These are phyloP conservation scores for Parasteatoda tepidariorum DNA, from an alignment of 1,140 invertebrate species.

Conservation along the genomic window DNA sequence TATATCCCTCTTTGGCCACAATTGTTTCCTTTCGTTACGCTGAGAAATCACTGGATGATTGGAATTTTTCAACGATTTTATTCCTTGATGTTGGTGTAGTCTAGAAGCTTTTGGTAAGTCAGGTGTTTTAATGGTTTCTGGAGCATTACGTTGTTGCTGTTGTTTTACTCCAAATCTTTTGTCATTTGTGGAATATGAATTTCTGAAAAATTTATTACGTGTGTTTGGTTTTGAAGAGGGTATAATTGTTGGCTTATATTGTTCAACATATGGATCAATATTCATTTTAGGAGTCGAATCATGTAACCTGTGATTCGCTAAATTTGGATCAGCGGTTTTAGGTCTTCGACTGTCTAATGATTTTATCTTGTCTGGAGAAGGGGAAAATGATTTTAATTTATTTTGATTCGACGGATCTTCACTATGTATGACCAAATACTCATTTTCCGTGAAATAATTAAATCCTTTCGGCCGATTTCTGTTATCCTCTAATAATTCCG, in stretches of 20 bases:
- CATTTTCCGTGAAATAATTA: conserved; percentile 16
- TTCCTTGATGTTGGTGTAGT: no score
- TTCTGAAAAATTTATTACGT: neutral
- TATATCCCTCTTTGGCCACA: neutral
- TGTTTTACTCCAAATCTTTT: neutral
- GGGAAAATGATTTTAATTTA: neutral
- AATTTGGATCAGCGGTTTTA: no score
- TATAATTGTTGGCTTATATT: no score
- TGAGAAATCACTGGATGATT: no score
- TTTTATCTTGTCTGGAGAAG: neutral
- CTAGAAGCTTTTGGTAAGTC: neutral
- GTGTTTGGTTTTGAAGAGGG: neutral
- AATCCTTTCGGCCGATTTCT: neutral
- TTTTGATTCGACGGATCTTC: neutral
- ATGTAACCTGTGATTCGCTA: no score
- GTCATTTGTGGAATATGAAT: neutral
- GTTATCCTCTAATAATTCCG: neutral
- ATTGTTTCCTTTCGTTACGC: neutral
- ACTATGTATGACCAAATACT: conserved; percentile 6
- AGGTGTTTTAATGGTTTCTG: no score
- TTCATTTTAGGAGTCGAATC: no score
- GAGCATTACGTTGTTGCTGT: no score
- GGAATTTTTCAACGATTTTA: no score
- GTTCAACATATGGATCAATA: no score
- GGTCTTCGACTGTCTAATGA: no score